These are phyloP conservation scores for Dryocosmus kuriphilus DNA, from an alignment of 2,888 invertebrate genomes.

Conservation along the genomic window DNA sequence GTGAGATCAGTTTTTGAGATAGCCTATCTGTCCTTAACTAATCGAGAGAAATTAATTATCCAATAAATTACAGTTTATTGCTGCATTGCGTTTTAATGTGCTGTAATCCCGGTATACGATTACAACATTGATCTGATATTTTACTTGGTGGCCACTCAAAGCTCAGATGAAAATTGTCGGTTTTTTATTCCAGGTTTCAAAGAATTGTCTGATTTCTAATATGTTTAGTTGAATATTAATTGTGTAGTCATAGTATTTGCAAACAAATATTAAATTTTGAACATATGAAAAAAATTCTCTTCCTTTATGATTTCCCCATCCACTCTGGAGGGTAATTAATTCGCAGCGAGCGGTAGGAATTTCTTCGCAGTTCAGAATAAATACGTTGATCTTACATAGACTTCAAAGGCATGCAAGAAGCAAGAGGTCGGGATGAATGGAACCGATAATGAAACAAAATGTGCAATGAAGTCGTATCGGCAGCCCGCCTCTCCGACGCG, in stretches of 20 bases:
- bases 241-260: background rate
- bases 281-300: background rate
- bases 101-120: background rate
- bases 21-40: constrained; percentile 18
- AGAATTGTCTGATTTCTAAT: no score
- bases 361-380: background rate
- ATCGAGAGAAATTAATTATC: constrained; percentile 31
- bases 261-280: no score
- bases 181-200: background rate
- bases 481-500: background rate
- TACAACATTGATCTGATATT: background rate
- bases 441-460: background rate
- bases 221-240: no score
- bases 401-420: background rate
- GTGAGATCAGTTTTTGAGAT: background rate
- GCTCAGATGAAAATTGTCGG: background rate
- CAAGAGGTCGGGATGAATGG: background rate
- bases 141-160: background rate
- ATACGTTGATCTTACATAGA: background rate
- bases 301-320: background rate
- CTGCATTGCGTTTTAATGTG: constrained; percentile 8
- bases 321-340: background rate
- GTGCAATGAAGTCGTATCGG: background rate
- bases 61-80: constrained; percentile 15
- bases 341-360: background rate